Base-by-base conservation (phyloP, 2,888 invertebrate genomes). In the Pterobdella sp. region DNA sequence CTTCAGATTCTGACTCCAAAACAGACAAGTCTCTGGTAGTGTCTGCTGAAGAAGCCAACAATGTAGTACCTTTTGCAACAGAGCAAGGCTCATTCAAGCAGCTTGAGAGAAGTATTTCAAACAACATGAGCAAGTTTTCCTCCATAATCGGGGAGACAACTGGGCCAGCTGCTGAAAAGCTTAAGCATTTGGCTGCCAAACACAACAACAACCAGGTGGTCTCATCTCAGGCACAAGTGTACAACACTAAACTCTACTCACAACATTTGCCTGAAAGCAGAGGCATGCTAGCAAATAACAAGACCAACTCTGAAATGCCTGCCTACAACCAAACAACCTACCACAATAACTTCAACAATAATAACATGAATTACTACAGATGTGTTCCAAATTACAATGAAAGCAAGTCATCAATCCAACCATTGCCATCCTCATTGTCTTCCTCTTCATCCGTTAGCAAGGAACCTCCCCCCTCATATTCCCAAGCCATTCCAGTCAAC, bases 241-340 rank as follows among this genome's bases (percentile, higher is more conserved):
- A 73, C 34, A 75, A 73, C 71, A 75, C 68, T 52, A 14, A 75
- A 18, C 49, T 42, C 49, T 56, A 56, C 60, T 26, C 7, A 56
- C 60, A 56, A 56, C 60, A 56, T n/a, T 56, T 14, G 4, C n/a
- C 60, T 14, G 60, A 7, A 22, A 14, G 10, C 26, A 22, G 10
- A 56, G 26, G 18, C n/a, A 56, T 56, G 60, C 60, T 56, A 7
- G 4, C 4, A 56, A 56, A 56, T n/a, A 56, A 56, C 60, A 56
- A 56, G n/a, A 56, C 18, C 60, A 56, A 56, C 60, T 26, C 4
- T 26, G 26, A 56, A 22, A 56, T 56, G 60, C 14, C 14, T 26
- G 3, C 26, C 14, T 56, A 56, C 60, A 56, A 56, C n/a, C 18
- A 56, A 7, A 56, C 18, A 22, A 56, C 4, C 60, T 22, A n/a